Evolutionary conservation across 1,140 invertebrate species (phyloP).

Genomic region (Saxidomus purpurata): DNA sequence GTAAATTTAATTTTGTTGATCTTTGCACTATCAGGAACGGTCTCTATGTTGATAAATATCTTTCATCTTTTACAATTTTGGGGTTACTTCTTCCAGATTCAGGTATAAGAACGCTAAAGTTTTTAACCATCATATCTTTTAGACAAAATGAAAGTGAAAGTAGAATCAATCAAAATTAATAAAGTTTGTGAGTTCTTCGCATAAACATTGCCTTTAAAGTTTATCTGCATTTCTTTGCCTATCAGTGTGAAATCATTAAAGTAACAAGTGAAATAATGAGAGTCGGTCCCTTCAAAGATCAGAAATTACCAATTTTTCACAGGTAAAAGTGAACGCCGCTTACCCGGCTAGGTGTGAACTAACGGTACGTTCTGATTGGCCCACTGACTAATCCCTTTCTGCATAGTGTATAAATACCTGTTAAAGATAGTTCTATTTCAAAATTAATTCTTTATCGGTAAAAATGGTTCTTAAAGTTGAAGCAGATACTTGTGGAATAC

Average conservation of each 20-base stretch:
- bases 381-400: conserved; percentile 39
- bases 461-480: conserved; percentile 67
- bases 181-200: conserved; percentile 1
- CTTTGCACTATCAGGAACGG: too few relatives aligned
- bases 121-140: too few relatives aligned
- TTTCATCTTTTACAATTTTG: too few relatives aligned
- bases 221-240: not conserved
- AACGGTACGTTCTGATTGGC: conserved; percentile 50
- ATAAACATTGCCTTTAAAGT: conserved; percentile 15
- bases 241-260: conserved; percentile 41
- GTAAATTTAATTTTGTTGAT: too few relatives aligned
- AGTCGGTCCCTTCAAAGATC: conserved; percentile 34
- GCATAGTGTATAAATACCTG: conserved; percentile 62
- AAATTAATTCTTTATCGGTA: conserved; percentile 47
- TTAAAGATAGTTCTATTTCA: conserved; percentile 58
- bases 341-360: conserved; percentile 26
- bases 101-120: too few relatives aligned
- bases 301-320: conserved; percentile 43
- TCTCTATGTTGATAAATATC: too few relatives aligned
- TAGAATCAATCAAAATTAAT: not conserved
- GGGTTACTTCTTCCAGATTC: too few relatives aligned
- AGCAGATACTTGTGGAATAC: conserved; percentile 41
- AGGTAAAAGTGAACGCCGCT: conserved; percentile 50
- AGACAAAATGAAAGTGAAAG: conserved; percentile 31
- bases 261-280: conserved; percentile 48